Evolutionary conservation across 2,113 vertebrate species (phyloP).

Genomic region (Nicator chloris): DNA sequence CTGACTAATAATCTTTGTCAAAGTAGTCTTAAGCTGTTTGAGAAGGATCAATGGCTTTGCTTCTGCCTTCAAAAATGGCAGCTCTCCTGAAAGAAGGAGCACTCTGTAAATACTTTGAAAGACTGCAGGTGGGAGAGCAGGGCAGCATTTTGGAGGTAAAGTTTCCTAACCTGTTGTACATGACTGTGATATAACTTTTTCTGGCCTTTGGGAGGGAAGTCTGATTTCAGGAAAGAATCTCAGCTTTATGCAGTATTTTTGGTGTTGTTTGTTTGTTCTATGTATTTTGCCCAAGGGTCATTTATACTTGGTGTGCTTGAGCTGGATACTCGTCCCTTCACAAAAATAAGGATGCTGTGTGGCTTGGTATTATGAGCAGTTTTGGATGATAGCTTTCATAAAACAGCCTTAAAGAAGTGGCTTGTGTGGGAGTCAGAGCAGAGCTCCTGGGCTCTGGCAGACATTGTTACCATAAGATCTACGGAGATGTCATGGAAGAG

Average conservation of each 20-base stretch:
- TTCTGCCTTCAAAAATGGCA: background rate
- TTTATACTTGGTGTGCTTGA: background rate
- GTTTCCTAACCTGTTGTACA: background rate
- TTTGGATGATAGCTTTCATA: background rate
- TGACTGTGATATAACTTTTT: background rate
- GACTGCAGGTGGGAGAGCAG: background rate
- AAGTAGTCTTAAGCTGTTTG: background rate
- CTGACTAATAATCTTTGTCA: background rate
- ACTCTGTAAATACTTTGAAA: background rate
- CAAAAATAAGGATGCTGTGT: background rate
- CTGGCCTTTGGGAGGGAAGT: background rate
- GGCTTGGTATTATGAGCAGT: background rate
- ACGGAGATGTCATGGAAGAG: background rate
- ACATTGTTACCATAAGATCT: background rate
- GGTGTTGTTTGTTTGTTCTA: background rate
- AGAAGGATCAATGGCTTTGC: background rate
- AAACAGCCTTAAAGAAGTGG: background rate
- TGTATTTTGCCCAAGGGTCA: background rate
- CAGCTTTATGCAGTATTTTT: background rate
- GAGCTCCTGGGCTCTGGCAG: background rate
- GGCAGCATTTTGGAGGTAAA: background rate
- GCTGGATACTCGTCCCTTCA: background rate
- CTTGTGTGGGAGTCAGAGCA: background rate
- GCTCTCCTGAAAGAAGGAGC: background rate
- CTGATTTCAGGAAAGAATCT: background rate